Evolutionary conservation across 2,113 vertebrate species (phyloP), one percentile per base, ranked within the genome.

Genomic region (Petrocephalus microphthalmus): DNA sequence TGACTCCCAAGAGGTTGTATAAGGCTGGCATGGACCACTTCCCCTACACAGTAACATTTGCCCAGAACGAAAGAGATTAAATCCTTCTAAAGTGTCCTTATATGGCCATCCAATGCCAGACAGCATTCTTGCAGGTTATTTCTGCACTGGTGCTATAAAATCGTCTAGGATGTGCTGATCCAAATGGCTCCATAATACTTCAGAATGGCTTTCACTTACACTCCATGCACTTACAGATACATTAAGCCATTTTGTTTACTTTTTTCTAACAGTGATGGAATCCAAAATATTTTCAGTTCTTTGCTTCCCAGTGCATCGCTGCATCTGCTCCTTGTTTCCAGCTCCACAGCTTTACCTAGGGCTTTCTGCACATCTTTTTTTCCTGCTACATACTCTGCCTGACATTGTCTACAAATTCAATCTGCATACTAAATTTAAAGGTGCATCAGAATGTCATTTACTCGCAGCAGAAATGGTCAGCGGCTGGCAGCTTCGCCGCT

Each of bases 41-140:
- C 49, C 82, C 13, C 45, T 19, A 49, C 45, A 25, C 49, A 54
- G 52, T 54, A 22, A 54, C 51, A 25, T 33, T 25, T 85, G 15
- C 84, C 52, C 52, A 56, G 52, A n/a, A 29, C 84, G 20, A 54
- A 85, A 85, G 49, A 85, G 52, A 33, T 85, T 78, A 78, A 78
- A 78, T 78, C 33, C 29, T 78, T 15, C 71, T 78, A 17, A 78
- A 78, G 33, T 74, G 15, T 42, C 33, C 71, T 78, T 37, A 78
- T 78, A 78, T 78, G 71, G 33, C 33, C 29, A 42, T 42, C 67
- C 15, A 74, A 74, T 29, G 29, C 67, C 29, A 37, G 29, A 17
- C 29, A 74, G 17, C 67, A 74, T 74, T 78, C 71, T 78, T 42
- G 33, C 33, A 78, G 71, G 5, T 33, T 42, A 78, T 78, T 78